Evolutionary conservation across 2,113 vertebrate species (phyloP).

Genomic region (Catharus bicknelli): DNA sequence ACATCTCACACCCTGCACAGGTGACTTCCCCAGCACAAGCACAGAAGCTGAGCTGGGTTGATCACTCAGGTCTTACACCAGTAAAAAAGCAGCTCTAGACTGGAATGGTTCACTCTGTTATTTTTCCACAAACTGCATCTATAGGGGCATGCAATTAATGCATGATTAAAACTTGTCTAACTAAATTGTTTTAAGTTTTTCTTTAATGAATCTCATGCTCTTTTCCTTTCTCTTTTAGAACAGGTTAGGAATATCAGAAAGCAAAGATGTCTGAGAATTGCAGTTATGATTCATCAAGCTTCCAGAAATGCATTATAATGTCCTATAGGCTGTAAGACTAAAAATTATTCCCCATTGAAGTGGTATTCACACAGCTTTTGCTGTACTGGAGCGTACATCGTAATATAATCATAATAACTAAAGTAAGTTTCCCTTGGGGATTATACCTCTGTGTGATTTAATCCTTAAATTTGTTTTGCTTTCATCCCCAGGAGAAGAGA

Average conservation of each 20-base stretch:
- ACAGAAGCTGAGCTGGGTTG: not conserved
- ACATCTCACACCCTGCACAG: not conserved
- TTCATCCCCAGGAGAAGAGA: constrained; percentile 75
- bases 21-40: not conserved
- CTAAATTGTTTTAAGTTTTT: not conserved
- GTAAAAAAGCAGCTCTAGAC: not conserved
- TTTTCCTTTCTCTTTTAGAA: not conserved
- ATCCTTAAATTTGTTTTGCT: constrained; percentile 81
- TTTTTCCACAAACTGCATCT: not conserved
- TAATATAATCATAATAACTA: constrained; percentile 76
- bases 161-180: not conserved
- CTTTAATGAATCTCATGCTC: not conserved
- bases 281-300: constrained; percentile 61
- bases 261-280: constrained; percentile 10
- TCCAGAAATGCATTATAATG: constrained; percentile 65
- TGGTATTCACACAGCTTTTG: constrained; percentile 68
- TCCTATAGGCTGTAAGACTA: constrained; percentile 71
- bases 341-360: constrained; percentile 75
- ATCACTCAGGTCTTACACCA: not conserved
- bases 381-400: constrained; percentile 49
- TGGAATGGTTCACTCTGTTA: not conserved
- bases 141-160: not conserved
- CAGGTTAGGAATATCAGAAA: not conserved
- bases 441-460: constrained; percentile 79
- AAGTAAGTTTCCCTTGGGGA: constrained; percentile 72